Conservation (phyloP, 2,888 invertebrate species). For the Steinernema carpocapsae region DNA sequence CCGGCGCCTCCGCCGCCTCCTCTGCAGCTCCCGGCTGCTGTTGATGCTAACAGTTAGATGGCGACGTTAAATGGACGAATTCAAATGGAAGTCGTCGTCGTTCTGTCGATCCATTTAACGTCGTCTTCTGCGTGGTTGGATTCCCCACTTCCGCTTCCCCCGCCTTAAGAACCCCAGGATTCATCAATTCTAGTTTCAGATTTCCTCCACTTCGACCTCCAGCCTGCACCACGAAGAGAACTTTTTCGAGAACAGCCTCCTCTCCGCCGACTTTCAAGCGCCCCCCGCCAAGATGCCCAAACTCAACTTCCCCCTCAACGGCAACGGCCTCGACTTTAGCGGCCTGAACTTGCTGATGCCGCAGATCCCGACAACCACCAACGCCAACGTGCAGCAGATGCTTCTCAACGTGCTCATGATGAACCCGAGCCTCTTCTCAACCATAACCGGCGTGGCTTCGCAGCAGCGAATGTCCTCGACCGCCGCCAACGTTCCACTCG, state of each 20-base stretch:
- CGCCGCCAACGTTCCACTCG: neutral
- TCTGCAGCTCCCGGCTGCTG: neutral
- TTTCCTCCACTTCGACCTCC: neutral
- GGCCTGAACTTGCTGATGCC: constrained; percentile 23
- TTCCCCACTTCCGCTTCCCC: neutral
- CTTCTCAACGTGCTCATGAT: constrained; percentile 12
- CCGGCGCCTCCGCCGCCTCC: neutral
- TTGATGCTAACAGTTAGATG: neutral
- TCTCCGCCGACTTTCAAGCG: neutral
- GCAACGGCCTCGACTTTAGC: neutral
- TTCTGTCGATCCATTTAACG: constrained; percentile 27
- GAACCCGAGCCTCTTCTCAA: neutral
- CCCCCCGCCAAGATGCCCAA: constrained; percentile 29
- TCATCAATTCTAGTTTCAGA: constrained; percentile 1
- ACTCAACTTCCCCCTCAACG: neutral
- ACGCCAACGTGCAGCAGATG: neutral
- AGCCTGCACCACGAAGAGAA: constrained; percentile 23
- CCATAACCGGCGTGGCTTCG: neutral
- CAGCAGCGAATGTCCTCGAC: neutral
- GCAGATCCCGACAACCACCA: constrained; percentile 14
- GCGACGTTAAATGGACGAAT: constrained; percentile 28
- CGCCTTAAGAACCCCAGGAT: neutral
- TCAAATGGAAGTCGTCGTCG: constrained; percentile 15
- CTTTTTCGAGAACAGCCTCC: neutral
- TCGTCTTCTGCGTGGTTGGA: neutral